phyloP scores from a whole-genome alignment of 2,113 vertebrate genomes.

The Lota lota region DNA sequence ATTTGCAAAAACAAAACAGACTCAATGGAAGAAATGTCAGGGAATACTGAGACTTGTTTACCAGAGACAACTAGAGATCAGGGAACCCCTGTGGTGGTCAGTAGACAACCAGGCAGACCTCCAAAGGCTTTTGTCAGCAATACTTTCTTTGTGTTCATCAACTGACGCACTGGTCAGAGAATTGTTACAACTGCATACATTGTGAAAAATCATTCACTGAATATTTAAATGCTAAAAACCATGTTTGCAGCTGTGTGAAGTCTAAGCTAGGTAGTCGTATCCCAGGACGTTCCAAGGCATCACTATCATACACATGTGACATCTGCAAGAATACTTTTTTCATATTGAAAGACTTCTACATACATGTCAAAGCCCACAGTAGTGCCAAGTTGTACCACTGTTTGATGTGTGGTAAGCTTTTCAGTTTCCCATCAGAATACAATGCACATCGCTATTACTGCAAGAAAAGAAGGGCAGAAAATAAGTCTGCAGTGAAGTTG shows the following conservation, averaged over 20 bases:
- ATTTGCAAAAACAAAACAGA: too few relatives aligned
- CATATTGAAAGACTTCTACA: constrained; percentile 74
- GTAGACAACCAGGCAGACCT: constrained; percentile 32
- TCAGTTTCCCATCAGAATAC: constrained; percentile 79
- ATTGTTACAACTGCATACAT: constrained; percentile 70
- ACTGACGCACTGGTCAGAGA: constrained; percentile 72
- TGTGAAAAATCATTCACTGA: constrained; percentile 75
- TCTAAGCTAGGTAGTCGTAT: neutral
- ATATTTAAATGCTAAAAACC: constrained; percentile 69
- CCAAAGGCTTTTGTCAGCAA: constrained; percentile 70
- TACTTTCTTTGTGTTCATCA: constrained; percentile 71
- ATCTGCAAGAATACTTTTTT: constrained; percentile 78
- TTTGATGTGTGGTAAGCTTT: constrained; percentile 80
- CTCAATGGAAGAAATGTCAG: too few relatives aligned
- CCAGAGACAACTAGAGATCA: neutral
- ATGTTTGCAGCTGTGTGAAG: constrained; percentile 46
- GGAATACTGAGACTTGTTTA: too few relatives aligned
- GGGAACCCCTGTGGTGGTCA: neutral
- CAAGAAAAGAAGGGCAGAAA: constrained; percentile 5
- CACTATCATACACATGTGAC: constrained; percentile 72
- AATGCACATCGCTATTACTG: constrained; percentile 75
- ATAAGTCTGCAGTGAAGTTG: neutral
- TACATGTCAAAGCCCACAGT: constrained; percentile 77
- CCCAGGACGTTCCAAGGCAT: constrained; percentile 49
- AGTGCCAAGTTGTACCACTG: constrained; percentile 81